A percentile compares a stretch with the other conserved stretches of the same genome.
Evolutionary conservation across 2,888 invertebrate genomes (phyloP).

Genomic region (Diadegma fenestrale): DNA sequence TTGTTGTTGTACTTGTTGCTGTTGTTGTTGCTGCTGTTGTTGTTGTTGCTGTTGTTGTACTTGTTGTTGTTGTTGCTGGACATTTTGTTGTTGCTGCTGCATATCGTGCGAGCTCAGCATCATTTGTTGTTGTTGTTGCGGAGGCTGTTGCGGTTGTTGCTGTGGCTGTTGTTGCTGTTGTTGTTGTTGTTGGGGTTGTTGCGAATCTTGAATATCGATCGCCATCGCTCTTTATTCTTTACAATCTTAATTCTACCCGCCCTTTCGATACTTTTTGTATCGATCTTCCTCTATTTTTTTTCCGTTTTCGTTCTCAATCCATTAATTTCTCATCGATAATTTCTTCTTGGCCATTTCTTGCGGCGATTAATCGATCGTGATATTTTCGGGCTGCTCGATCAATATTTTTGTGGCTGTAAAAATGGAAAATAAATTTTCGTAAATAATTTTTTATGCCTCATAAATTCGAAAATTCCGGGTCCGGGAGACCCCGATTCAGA

Average conservation of each 20-base stretch:
- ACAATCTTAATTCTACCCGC: constrained; percentile 9
- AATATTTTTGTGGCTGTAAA: constrained; percentile 47
- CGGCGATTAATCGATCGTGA: constrained; percentile 2
- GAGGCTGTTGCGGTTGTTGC: constrained; percentile 78
- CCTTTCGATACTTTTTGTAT: background rate
- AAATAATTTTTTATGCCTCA: background rate
- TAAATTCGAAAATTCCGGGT: background rate
- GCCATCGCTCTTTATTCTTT: constrained; percentile 57
- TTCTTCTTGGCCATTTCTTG: constrained; percentile 67
- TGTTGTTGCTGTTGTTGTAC: constrained; percentile 75
- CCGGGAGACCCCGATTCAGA: background rate
- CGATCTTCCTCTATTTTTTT: background rate
- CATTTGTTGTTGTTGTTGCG: constrained; percentile 82
- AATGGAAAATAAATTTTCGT: background rate
- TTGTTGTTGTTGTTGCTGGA: constrained; percentile 77
- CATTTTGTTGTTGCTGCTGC: constrained; percentile 77
- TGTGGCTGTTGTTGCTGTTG: constrained; percentile 73
- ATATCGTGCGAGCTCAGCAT: constrained; percentile 79
- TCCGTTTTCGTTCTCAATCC: background rate
- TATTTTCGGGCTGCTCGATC: background rate
- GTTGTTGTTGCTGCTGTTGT: constrained; percentile 78
- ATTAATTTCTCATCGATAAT: constrained; percentile 51
- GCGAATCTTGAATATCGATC: constrained; percentile 72
- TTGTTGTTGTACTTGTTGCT: constrained; percentile 78
- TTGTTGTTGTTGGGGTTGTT: constrained; percentile 81